Evolutionary conservation across 2,888 invertebrate species (phyloP), one percentile per base, ranked within the genome.

Genomic region (Acronicta alni): DNA sequence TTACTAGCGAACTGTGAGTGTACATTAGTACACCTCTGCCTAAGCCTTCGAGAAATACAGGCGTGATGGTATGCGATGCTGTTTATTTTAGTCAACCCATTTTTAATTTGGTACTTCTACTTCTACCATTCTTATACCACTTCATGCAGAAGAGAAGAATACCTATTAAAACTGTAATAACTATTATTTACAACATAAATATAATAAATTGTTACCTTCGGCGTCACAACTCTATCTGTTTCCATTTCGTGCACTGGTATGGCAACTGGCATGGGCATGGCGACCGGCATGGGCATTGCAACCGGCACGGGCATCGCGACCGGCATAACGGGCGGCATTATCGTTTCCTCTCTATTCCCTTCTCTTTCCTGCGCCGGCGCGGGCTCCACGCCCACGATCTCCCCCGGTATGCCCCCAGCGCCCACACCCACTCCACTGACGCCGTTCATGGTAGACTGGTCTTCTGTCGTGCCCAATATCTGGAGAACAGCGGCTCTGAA

Each of bases 401-500:
- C 96, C 46, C 96, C 96, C 42, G 96, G 96, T 83, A 96, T 96
- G 70, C 95, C 92, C 3, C 95, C 95, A 80, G 96, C 95, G 58
- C 96, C 95, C 64, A 95, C 95, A 0, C 94, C 94, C 5, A 92
- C 91, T 54, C 96, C 96, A 75, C 86, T 89, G 79, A 95, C 95
- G 61, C 96, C 96, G 80, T 96, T 96, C 64, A 95, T 90, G 48
- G 95, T 95, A 1, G 95, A 90, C 77, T 96, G 95, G 79, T 96
- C 96, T 81, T 96, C 97, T 71, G 96, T 95, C 42, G 95, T 92
- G 20, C 97, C 97, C 17, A 98, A 91, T 80, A 97, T 97, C 83
- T 96, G 96, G 74, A 97, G 95, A 9, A 98, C 96, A 3, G 97
- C 96, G 10, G 96, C 95, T 51, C 97, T 96, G 89, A 98, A 98